Base-by-base conservation (phyloP, 2,797 vertebrate genomes). In the Pterois miles region DNA sequence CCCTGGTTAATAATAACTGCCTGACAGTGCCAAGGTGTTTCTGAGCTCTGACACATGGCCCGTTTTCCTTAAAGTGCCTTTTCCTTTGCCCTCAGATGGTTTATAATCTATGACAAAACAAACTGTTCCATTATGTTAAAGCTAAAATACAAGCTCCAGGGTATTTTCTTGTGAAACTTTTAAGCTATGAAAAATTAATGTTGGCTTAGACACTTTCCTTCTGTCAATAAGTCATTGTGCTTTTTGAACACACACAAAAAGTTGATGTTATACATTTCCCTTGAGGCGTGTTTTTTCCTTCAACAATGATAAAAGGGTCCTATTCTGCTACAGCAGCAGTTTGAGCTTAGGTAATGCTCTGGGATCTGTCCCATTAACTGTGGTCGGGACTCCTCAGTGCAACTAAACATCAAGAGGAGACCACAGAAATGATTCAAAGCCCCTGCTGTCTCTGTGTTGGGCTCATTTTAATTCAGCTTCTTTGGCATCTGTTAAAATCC, bases 361-460 rank as follows among this genome's bases (percentile, higher is more conserved):
- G 86, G 89, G 84, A 84, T 78, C 69, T 52, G 67, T 89, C 78
- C 86, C 81, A 85, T 90, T 91, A 82, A 82, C 65, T 89, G 88
- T 78, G 86, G 91, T 89, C 70, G 66, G 85, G 77, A 72, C 81
- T 86, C 82, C 74, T 88, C 78, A 72, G 74, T 77, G 75, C 79
- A 86, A 76, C 85, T 83, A 83, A 86, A 90, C 71, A 81, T 88
- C 88, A 91, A 81, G 85, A 78, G 29, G 63, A 86, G 88, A 90
- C 92, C 91, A 81, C 90, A 93, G 82, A 89, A 88, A 92, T 87
- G 48, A 91, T 77, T 85, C 80, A 81, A 82, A 83, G 59, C 74
- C 60, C 58, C 77, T 27, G 73, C 83, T 80, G 81, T 84, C 82
- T 89, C 74, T 81, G 72, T 78, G 74, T 82, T 83, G 50, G 75